These are phyloP conservation scores for Grammomys surdaster DNA, from an alignment of 2,113 vertebrate genomes.

Conservation along the genomic window DNA sequence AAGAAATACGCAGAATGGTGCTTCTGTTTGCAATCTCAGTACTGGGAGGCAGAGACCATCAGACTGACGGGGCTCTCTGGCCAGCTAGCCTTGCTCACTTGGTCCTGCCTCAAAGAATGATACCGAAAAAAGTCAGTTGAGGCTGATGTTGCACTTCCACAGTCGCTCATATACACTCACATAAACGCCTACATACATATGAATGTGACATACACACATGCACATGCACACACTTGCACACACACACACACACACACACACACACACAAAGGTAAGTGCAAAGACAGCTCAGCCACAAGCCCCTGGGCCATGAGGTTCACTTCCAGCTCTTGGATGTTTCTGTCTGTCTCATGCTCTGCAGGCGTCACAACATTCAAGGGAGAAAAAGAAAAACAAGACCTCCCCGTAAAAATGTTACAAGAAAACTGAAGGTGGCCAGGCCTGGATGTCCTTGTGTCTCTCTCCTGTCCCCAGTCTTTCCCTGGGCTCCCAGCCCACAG, in stretches of 20 bases:
- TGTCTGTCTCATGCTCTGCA: background rate
- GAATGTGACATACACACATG: too few relatives aligned
- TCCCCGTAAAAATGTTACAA: background rate
- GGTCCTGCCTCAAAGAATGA: background rate
- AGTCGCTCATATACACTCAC: background rate
- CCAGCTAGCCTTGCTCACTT: background rate
- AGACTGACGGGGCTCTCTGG: background rate
- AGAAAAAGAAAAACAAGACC: background rate
- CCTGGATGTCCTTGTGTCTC: background rate
- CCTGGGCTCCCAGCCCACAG: background rate
- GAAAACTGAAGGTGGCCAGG: background rate
- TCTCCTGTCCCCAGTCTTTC: background rate
- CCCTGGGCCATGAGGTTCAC: background rate
- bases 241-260: background rate
- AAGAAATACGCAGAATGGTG: background rate
- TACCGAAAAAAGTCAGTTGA: background rate
- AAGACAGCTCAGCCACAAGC: background rate
- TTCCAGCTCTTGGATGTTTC: background rate
- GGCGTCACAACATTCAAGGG: background rate
- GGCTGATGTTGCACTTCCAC: background rate
- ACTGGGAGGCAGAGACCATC: background rate
- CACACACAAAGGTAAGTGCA: background rate
- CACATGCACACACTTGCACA: rapidly evolving
- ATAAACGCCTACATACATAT: background rate
- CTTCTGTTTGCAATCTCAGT: background rate